Evolutionary conservation across 2,113 vertebrate species (phyloP), one percentile per base, ranked within the genome.

Genomic region (Macrotus californicus): DNA sequence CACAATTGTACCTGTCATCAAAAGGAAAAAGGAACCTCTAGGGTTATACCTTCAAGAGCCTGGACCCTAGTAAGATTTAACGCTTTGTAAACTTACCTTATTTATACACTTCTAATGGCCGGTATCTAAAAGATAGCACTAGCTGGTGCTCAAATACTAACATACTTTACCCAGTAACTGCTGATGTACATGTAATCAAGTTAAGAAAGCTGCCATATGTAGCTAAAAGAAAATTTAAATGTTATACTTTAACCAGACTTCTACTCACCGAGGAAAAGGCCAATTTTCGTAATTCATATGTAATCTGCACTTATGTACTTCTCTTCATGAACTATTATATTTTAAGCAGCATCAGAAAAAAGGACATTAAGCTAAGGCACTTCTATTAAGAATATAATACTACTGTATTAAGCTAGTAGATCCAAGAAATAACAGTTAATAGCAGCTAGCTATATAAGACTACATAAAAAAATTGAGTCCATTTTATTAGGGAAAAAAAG

Each of bases 1-100:
- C 99, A 96, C 99, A 98, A 95, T 98, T 99, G 96, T 99, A 99
- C 31, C 99, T 99, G 97, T 91, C 26, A 94, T 34, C 69, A 69
- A 95, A 92, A 97, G 26, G 46, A 7, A 69, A 70, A 48, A 34
- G 13, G 5, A 19, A 24, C 66, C 41, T 67, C 39, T 80, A 64
- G 41, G 6, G 52, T 72, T 76, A 54, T 14, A 61, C 5, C 3
- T 90, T 77, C 80, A 77, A 39, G 21, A 82, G 69, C 7, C 22
- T 67, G 24, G 31, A 94, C 6, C 1, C 34, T 39, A 72, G 1
- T 72, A 39, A 93, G 12, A 86, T 8, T 52, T n/a, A 46, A 36
- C 76, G 72, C 64, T 61, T 76, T 13, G 5, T 89, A 92, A 79
- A 91, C 64, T 56, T 39, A 79, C 24, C 89, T 93, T 85, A 83